These are phyloP conservation scores for Scolanthus callimorphus DNA, from an alignment of 92 coral and sea anemone species.

Conservation along the genomic window DNA sequence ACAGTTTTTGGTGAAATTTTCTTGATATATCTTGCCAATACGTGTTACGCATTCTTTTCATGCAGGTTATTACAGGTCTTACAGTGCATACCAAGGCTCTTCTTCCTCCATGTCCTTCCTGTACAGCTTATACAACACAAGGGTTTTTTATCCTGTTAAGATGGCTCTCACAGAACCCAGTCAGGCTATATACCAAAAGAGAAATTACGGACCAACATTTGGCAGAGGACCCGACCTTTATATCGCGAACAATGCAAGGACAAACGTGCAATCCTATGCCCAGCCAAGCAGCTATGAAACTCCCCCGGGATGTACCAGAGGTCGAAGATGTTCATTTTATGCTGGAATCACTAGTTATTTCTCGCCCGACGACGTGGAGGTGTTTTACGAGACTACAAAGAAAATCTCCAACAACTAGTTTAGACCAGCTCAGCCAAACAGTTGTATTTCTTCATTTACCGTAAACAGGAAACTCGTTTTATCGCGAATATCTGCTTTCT, in stretches of 20 bases:
- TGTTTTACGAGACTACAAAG: too few relatives aligned
- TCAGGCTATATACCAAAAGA: neutral
- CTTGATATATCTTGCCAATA: too few relatives aligned
- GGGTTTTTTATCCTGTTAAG: neutral
- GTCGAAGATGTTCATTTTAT: neutral
- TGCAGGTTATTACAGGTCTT: too few relatives aligned
- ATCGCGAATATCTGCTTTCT: too few relatives aligned
- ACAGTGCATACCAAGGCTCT: too few relatives aligned
- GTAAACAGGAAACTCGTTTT: too few relatives aligned
- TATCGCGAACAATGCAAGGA: neutral
- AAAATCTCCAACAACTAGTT: too few relatives aligned
- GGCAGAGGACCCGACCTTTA: neutral
- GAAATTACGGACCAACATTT: neutral
- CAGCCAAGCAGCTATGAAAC: neutral
- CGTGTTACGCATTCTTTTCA: too few relatives aligned
- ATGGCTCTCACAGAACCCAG: neutral
- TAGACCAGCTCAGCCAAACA: too few relatives aligned
- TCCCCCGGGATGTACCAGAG: neutral
- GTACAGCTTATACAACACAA: neutral
- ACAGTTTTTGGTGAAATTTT: too few relatives aligned
- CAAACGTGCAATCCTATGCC: neutral
- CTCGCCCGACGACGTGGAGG: neutral
- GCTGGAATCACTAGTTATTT: neutral
- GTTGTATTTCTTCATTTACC: too few relatives aligned
- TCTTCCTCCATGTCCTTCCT: neutral